Conservation (phyloP, 1,140 invertebrate genomes). For the Branchinecta lindahli region DNA sequence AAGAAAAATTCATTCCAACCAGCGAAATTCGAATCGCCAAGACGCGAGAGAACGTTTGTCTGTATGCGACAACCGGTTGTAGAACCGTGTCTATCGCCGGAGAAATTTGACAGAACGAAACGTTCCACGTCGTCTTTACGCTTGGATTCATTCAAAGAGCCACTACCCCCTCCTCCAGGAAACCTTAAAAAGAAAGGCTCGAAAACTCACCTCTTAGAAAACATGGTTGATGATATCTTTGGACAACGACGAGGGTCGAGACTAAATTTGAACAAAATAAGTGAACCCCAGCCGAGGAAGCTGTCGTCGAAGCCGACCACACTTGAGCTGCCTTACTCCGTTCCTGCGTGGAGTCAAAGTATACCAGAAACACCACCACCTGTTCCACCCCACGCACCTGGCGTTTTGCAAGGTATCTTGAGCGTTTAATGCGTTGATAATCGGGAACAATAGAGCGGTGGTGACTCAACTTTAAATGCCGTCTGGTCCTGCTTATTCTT, state of each 20-base stretch:
- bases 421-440: neutral
- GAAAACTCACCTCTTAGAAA: neutral
- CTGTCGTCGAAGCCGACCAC: neutral
- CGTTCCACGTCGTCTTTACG: neutral
- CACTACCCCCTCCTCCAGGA: neutral
- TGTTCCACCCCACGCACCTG: slow-evolving; percentile 1
- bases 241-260: neutral
- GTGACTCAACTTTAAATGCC: too few species aligned
- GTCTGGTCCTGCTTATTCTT: too few species aligned
- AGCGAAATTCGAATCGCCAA: neutral
- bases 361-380: slow-evolving; percentile 4
- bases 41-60: slow-evolving; percentile 3
- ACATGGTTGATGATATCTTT: slow-evolving; percentile 6
- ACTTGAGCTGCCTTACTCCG: neutral
- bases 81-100: neutral
- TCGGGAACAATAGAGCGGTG: neutral
- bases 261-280: neutral
- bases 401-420: neutral
- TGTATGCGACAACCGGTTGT: slow-evolving; percentile 1
- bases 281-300: neutral
- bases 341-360: neutral
- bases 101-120: neutral
- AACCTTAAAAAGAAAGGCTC: neutral
- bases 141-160: neutral
- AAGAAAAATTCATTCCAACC: neutral